These are phyloP conservation scores for Ceyx cyanopectus DNA, from an alignment of 2,113 vertebrate species.

Conservation along the genomic window DNA sequence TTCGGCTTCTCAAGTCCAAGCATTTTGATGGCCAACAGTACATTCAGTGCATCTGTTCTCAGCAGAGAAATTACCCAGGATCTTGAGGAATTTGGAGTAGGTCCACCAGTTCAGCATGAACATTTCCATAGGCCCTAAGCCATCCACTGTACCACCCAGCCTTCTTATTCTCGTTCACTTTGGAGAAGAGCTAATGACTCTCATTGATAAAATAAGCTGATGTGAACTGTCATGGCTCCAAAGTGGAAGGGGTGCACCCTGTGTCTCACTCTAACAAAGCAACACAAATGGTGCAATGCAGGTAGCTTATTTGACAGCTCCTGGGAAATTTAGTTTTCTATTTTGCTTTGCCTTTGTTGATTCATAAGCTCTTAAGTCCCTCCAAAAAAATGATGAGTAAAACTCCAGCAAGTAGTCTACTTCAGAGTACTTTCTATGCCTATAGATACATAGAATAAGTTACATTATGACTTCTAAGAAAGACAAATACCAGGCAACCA, in stretches of 20 bases:
- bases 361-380: neutral
- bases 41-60: neutral
- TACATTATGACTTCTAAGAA: slow-evolving; percentile 58
- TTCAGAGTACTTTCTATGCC: slow-evolving; percentile 8
- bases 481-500: slow-evolving; percentile 57
- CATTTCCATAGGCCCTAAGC: neutral
- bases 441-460: slow-evolving; percentile 35
- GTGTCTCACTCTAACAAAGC: neutral
- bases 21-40: neutral
- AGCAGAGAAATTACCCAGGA: neutral
- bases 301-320: neutral
- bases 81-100: neutral
- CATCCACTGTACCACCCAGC: neutral
- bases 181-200: neutral
- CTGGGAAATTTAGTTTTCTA: neutral
- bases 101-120: neutral
- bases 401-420: neutral
- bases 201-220: neutral
- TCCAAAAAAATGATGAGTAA: neutral
- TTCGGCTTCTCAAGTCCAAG: neutral
- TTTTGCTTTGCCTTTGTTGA: neutral
- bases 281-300: neutral
- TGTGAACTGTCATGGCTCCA: accelerated
- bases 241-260: neutral
- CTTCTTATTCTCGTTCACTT: neutral